These are phyloP conservation scores for Sula dactylatra DNA, from an alignment of 2,113 vertebrate genomes.

Conservation along the genomic window DNA sequence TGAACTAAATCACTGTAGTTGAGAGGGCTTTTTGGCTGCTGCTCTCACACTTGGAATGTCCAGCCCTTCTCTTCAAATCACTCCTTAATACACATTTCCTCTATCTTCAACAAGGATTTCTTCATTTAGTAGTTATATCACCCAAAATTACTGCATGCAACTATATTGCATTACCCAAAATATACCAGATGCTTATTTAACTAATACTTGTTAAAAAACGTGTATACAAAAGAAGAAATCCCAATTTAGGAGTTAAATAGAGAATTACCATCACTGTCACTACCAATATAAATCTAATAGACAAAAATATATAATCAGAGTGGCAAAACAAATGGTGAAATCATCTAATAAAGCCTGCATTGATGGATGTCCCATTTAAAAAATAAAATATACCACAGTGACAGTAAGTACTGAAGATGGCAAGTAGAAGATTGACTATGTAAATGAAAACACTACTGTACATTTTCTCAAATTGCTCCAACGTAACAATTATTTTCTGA, in stretches of 20 bases:
- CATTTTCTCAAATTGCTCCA: background rate
- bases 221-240: background rate
- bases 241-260: background rate
- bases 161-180: background rate
- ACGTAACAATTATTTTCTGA: background rate
- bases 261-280: background rate
- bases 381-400: background rate
- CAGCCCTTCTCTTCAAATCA: background rate
- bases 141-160: background rate
- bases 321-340: background rate
- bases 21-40: slow-evolving; percentile 9
- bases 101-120: background rate
- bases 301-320: background rate
- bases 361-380: background rate
- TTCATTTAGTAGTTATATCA: background rate
- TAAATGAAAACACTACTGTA: background rate
- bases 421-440: background rate
- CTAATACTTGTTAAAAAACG: background rate
- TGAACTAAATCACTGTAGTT: background rate
- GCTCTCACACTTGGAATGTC: background rate
- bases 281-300: background rate
- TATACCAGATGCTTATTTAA: background rate
- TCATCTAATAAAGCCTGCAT: background rate
- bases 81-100: background rate
- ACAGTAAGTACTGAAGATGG: background rate